phyloP scores from a whole-genome alignment of 2,888 invertebrate genomes.

The Dynastes maya region DNA sequence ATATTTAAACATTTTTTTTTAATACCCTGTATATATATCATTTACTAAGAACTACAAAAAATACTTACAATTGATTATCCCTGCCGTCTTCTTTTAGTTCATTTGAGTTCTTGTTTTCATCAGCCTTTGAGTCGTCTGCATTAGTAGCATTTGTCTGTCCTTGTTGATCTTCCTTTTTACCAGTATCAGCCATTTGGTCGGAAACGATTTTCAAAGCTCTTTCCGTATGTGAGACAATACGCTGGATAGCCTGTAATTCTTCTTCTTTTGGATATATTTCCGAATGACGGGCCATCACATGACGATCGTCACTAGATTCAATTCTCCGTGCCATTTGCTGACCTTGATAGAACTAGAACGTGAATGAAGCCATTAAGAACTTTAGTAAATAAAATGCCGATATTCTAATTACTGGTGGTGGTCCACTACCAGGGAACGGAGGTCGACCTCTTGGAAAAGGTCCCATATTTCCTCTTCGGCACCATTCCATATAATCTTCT shows the following conservation, averaged over 20 bases:
- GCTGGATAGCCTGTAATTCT: slow-evolving; percentile 91
- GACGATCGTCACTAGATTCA: slow-evolving; percentile 96
- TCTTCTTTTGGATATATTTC: slow-evolving; percentile 95
- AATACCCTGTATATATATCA: too few relatives aligned
- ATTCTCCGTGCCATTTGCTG: slow-evolving; percentile 82
- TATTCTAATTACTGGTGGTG: slow-evolving; percentile 66
- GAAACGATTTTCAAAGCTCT: slow-evolving; percentile 95
- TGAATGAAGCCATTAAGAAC: slow-evolving; percentile 11
- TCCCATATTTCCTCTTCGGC: slow-evolving; percentile 77
- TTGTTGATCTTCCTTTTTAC: slow-evolving; percentile 63
- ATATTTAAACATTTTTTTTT: too few relatives aligned
- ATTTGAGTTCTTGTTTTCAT: slow-evolving; percentile 71
- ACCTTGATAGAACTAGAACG: slow-evolving; percentile 72
- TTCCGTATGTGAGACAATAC: slow-evolving; percentile 94
- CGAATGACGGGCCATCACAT: slow-evolving; percentile 93
- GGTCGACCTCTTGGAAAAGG: slow-evolving; percentile 70
- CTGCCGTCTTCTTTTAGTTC: slow-evolving; percentile 80
- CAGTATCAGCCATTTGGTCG: slow-evolving; percentile 85
- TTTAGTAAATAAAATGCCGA: background rate
- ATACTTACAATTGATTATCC: slow-evolving; percentile 83
- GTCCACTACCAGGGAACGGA: slow-evolving; percentile 69
- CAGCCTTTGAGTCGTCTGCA: slow-evolving; percentile 59
- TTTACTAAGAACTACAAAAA: background rate
- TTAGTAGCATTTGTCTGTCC: slow-evolving; percentile 54
- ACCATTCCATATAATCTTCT: slow-evolving; percentile 84